phyloP scores from a whole-genome alignment of 2,113 vertebrate genomes.

The Catharus minimus region DNA sequence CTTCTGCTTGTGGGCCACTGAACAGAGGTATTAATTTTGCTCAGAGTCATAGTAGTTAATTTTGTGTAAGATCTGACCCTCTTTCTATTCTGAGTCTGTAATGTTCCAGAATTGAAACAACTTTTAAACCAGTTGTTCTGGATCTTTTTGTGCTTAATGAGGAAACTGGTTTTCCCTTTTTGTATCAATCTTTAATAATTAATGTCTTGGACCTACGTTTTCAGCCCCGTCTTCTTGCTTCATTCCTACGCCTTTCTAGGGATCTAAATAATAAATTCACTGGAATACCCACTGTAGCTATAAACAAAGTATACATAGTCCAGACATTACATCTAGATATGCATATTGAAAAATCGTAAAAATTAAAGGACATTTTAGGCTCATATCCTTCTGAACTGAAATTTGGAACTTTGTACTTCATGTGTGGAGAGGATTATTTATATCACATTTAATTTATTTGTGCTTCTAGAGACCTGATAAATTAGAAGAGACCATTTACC shows the following conservation, averaged over 20 bases:
- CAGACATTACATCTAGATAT: background rate
- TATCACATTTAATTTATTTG: background rate
- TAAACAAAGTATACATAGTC: background rate
- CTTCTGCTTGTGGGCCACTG: background rate
- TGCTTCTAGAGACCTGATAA: background rate
- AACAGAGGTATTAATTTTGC: background rate
- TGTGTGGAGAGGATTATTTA: background rate
- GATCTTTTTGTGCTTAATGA: background rate
- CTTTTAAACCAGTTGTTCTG: background rate
- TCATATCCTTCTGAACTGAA: background rate
- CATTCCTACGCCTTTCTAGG: background rate
- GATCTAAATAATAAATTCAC: background rate
- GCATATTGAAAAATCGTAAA: background rate
- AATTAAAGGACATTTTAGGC: background rate
- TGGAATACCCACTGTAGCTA: background rate
- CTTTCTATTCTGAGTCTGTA: background rate
- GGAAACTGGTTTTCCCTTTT: background rate
- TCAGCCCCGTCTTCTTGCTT: background rate
- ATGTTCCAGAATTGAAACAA: background rate
- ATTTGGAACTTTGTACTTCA: background rate
- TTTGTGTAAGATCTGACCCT: background rate
- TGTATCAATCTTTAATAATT: background rate
- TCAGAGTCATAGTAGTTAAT: background rate
- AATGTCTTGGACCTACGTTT: background rate
- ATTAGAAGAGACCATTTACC: background rate